Evolutionary conservation across 2,797 vertebrate species (phyloP).

Genomic region (Enteromius unitaeniatus): DNA sequence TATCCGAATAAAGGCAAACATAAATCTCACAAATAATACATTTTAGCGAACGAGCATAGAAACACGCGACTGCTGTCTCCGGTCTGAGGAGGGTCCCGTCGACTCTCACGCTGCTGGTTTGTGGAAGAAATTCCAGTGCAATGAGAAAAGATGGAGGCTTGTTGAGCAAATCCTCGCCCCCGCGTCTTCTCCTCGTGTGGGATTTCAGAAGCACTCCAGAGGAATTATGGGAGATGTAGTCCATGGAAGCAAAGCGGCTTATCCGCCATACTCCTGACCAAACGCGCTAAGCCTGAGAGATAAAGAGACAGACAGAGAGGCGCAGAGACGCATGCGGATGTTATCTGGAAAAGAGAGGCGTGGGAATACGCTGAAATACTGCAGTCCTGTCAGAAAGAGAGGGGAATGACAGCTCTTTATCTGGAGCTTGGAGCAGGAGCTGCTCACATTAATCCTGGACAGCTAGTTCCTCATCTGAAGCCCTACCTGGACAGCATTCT

Average conservation of each 20-base stretch:
- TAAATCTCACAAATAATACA: neutral
- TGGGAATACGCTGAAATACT: neutral
- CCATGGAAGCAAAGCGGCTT: conserved; percentile 45
- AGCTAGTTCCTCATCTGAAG: neutral
- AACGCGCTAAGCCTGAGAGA: conserved; percentile 36
- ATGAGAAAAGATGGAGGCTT: conserved; percentile 12
- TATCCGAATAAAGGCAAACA: no score
- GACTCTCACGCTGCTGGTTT: neutral
- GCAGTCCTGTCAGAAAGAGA: neutral
- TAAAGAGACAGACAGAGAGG: neutral
- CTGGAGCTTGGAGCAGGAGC: neutral
- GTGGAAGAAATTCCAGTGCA: neutral
- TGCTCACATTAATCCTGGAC: neutral
- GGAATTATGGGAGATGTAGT: conserved; percentile 55
- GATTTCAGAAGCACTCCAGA: conserved; percentile 36
- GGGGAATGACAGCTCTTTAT: neutral
- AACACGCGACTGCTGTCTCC: no score
- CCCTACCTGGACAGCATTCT: neutral
- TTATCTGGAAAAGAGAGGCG: neutral
- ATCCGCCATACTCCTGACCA: conserved; percentile 19
- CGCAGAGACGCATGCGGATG: neutral
- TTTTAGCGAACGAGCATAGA: neutral
- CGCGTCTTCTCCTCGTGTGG: neutral
- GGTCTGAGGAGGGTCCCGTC: no score
- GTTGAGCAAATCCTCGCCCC: conserved; percentile 29